A percentile compares a stretch with the other conserved stretches of the same genome.
phyloP scores from a whole-genome alignment of 2,888 invertebrate species.

The Philopedon plagiatum region DNA sequence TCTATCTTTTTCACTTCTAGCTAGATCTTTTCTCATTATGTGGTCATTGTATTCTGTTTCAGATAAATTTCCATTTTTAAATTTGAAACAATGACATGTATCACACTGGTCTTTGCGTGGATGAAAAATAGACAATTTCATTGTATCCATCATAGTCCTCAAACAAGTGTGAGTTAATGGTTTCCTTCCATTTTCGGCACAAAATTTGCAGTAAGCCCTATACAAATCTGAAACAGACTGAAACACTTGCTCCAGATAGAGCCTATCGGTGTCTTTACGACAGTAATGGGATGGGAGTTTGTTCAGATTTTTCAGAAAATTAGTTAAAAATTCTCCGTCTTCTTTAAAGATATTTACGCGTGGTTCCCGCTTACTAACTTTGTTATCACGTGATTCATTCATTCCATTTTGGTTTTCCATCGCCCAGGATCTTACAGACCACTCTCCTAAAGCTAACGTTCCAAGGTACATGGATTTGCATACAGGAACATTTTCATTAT shows the following conservation, averaged over 20 bases:
- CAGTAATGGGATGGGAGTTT: constrained; percentile 57
- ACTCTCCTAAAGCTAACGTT: constrained; percentile 16
- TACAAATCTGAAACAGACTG: constrained; percentile 47
- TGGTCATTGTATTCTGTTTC: constrained; percentile 5
- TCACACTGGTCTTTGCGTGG: constrained; percentile 14
- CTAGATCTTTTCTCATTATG: constrained; percentile 1
- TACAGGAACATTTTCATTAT: constrained; percentile 4
- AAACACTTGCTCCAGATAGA: constrained; percentile 53
- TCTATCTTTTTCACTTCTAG: constrained; percentile 12
- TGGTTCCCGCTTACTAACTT: not conserved
- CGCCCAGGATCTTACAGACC: constrained; percentile 22
- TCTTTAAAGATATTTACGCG: not conserved
- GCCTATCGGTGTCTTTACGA: constrained; percentile 46
- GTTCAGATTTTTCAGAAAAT: constrained; percentile 49
- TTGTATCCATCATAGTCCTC: not conserved
- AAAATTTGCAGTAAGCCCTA: not conserved
- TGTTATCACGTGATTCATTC: not conserved
- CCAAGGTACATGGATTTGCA: constrained; percentile 18
- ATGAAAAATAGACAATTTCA: constrained; percentile 8
- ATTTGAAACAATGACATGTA: constrained; percentile 22
- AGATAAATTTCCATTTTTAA: constrained; percentile 2
- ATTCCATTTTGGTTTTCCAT: not conserved
- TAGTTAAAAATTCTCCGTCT: constrained; percentile 14
- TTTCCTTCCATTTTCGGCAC: not conserved
- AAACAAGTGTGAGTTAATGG: no score